A percentile compares a stretch with the other conserved stretches of the same genome.
Evolutionary conservation across 2,888 invertebrate genomes (phyloP).

Genomic region (Nebria brevicollis): DNA sequence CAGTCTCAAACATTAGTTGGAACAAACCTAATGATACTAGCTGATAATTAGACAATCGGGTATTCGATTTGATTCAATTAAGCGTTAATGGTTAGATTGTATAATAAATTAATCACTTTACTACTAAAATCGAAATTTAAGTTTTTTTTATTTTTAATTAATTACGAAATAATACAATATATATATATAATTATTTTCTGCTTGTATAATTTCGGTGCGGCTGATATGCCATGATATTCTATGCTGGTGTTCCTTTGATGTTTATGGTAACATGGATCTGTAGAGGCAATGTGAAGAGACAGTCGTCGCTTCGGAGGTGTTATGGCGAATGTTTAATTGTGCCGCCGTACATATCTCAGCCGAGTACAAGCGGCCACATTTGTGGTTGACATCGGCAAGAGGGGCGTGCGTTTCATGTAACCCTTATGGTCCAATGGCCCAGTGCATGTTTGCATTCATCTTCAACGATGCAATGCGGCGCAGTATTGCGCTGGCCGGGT

Average conservation of each 20-base stretch:
- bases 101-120: background rate
- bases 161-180: background rate
- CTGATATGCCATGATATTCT: too few relatives aligned
- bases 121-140: background rate
- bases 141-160: background rate
- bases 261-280: background rate
- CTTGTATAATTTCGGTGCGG: too few relatives aligned
- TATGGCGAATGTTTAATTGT: constrained; percentile 20
- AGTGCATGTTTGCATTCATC: background rate
- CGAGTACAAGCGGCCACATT: constrained; percentile 45
- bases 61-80: background rate
- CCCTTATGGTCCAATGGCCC: constrained; percentile 41
- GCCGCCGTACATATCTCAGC: constrained; percentile 42
- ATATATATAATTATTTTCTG: too few relatives aligned
- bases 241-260: too few relatives aligned
- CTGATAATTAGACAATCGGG: background rate
- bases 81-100: background rate
- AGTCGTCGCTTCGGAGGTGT: background rate
- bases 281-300: background rate
- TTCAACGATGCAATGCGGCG: background rate
- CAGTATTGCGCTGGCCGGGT: constrained; percentile 17
- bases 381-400: constrained; percentile 46
- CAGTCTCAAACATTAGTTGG: too few relatives aligned
- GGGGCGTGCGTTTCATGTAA: constrained; percentile 43
- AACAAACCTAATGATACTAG: background rate